Base-by-base conservation (phyloP, 2,888 invertebrate genomes). In the Mimachlamys varia region DNA sequence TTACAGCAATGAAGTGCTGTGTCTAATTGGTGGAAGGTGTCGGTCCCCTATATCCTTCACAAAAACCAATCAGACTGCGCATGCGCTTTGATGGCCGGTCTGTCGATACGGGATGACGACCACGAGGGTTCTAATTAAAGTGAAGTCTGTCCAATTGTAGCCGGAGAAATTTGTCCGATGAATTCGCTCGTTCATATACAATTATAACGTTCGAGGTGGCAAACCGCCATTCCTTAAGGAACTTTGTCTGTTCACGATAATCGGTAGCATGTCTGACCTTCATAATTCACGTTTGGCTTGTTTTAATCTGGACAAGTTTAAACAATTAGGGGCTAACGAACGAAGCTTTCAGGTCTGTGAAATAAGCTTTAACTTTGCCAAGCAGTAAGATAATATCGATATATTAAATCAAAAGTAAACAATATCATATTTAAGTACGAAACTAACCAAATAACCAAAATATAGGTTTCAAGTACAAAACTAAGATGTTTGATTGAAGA, bases 31-130 rank as follows among this genome's bases (percentile, higher is more conserved):
- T 33, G 33, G 33, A 76, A 76, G 76, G 76, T 76, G 76, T 76
- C 76, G 76, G 76, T 76, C 76, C 76, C 76, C 76, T 76, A 76
- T 76, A 76, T 76, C 76, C 22, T 76, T 76, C 76, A 76, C 33
- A 76, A 76, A 76, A 76, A 76, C 76, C 76, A 76, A 76, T 76
- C 76, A 76, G 76, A 76, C 76, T 76, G 76, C 76, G 76, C 76
- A 76, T 76, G 76, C 76, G 76, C 76, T 76, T 76, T 76, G 33
- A 76, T 76, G 76, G 76, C 76, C 17, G 76, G 76, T 76, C 76
- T 76, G 76, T 76, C 76, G 76, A 76, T 76, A 76, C 76, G 76
- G 76, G 76, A 76, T 10, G 76, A 33, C 76, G 76, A 76, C 76
- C 76, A 76, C 76, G 76, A 76, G 76, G 76, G 76, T 76, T 76